Conservation (phyloP, 2,888 invertebrate species). For the Anoncus sp. region DNA sequence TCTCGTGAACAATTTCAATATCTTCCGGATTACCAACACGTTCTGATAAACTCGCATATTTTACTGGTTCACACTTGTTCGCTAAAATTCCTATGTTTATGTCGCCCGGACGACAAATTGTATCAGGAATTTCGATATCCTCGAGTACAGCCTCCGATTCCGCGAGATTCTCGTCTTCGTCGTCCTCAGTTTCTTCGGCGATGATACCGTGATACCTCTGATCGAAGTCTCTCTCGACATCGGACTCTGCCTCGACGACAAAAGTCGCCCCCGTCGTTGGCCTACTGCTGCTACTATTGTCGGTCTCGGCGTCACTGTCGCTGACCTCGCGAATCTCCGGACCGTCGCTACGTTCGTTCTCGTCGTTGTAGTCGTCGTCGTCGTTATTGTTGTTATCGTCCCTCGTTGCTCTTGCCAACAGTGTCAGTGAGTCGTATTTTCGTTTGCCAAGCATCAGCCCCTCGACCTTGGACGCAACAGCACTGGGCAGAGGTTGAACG, state of each 20-base stretch:
- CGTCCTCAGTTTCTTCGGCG: constrained; percentile 74
- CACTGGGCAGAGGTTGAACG: constrained; percentile 69
- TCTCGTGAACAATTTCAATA: neutral
- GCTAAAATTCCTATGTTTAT: neutral
- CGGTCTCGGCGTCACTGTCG: constrained; percentile 76
- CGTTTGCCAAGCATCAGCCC: constrained; percentile 64
- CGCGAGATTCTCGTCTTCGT: constrained; percentile 27
- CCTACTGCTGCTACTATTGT: constrained; percentile 65
- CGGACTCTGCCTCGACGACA: constrained; percentile 88
- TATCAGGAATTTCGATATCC: constrained; percentile 31
- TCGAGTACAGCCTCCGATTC: constrained; percentile 18
- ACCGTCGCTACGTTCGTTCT: constrained; percentile 70
- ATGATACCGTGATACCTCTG: constrained; percentile 75
- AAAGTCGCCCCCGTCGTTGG: constrained; percentile 78
- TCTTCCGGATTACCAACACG: neutral
- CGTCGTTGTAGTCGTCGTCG: constrained; percentile 75
- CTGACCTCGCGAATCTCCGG: constrained; percentile 79
- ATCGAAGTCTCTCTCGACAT: constrained; percentile 85
- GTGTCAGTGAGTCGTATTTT: constrained; percentile 63
- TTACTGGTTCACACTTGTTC: neutral
- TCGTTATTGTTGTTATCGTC: constrained; percentile 68
- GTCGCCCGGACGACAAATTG: constrained; percentile 10
- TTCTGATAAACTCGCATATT: neutral
- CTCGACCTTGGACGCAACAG: constrained; percentile 69
- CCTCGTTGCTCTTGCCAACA: constrained; percentile 51